These are phyloP conservation scores for Candoia aspera DNA, from an alignment of 2,113 vertebrate genomes.

Conservation along the genomic window DNA sequence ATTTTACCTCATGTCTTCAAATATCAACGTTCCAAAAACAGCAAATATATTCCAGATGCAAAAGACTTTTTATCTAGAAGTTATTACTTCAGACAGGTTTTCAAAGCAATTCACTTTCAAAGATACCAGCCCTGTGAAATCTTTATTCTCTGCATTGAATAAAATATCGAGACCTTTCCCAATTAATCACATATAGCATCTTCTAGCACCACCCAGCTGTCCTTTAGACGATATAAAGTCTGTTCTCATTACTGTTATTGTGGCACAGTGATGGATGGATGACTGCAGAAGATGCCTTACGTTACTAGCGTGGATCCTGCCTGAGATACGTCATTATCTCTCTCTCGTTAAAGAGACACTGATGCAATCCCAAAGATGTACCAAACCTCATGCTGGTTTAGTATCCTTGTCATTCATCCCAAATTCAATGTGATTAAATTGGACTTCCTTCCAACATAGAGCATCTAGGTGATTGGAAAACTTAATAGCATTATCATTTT, in stretches of 20 bases:
- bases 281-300: not conserved
- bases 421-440: constrained; percentile 5
- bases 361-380: not conserved
- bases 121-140: not conserved
- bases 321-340: not conserved
- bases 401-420: not conserved
- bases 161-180: not conserved
- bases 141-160: not conserved
- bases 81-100: not conserved
- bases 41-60: not conserved
- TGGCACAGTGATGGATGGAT: not conserved
- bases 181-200: not conserved
- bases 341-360: not conserved
- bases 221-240: not conserved
- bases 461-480: not conserved
- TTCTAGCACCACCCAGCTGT: not conserved
- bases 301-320: not conserved
- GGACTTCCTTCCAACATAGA: not conserved
- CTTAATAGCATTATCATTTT: not conserved
- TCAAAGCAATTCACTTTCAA: not conserved
- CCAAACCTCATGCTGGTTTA: not conserved
- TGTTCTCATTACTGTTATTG: not conserved
- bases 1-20: not conserved
- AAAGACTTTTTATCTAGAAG: not conserved
- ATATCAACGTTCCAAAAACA: not conserved